These are phyloP conservation scores for Platichthys flesus DNA, from an alignment of 2,113 vertebrate genomes.

Conservation along the genomic window DNA sequence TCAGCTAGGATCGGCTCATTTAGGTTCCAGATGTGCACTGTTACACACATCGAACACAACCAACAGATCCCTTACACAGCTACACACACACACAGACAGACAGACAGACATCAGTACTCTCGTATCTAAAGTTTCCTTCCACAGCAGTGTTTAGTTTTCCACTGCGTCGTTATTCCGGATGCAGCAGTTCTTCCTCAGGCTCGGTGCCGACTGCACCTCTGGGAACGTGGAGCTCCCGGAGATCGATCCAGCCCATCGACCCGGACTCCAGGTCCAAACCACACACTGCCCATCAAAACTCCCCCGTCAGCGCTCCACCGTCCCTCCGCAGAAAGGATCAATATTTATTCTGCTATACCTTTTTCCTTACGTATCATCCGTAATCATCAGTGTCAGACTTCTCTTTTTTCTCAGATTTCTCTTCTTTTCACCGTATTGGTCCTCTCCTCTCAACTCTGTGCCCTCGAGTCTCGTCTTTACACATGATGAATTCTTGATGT, in stretches of 20 bases:
- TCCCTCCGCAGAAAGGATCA: constrained; percentile 19
- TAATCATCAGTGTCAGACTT: constrained; percentile 3
- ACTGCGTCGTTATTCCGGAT: constrained; percentile 15
- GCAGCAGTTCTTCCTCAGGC: constrained; percentile 29
- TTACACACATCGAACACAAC: background rate
- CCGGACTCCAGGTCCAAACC: constrained; percentile 19
- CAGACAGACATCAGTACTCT: background rate
- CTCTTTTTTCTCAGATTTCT: background rate
- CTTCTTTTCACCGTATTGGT: background rate
- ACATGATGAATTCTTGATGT: background rate
- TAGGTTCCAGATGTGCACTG: background rate
- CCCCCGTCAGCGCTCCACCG: constrained; percentile 28
- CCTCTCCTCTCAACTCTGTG: background rate
- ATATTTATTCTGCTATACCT: constrained; percentile 24
- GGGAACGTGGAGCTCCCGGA: constrained; percentile 34
- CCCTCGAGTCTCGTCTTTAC: background rate
- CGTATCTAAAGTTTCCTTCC: constrained; percentile 12
- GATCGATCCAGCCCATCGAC: constrained; percentile 51
- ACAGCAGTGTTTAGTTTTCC: constrained; percentile 17
- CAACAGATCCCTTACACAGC: background rate
- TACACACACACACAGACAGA: background rate
- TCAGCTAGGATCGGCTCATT: background rate
- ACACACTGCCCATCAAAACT: background rate
- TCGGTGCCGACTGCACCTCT: constrained; percentile 46
- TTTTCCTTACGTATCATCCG: constrained; percentile 33